A percentile compares a stretch with the other conserved stretches of the same genome.
Conservation (phyloP, 2,888 invertebrate species). For the Epistrophella euchroma region DNA sequence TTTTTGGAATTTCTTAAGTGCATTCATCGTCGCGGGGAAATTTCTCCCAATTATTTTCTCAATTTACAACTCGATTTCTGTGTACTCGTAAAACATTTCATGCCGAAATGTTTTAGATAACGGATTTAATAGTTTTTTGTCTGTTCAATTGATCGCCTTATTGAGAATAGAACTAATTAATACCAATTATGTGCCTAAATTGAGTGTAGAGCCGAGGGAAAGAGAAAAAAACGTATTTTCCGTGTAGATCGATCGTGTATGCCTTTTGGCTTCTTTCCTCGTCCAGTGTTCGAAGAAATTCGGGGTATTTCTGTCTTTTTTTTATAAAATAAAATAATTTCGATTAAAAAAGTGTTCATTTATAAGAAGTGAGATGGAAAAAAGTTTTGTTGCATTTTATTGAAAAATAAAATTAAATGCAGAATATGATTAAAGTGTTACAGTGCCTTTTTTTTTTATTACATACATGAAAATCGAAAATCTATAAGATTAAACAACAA, state of each 20-base stretch:
- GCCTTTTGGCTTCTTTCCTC: conserved; percentile 50
- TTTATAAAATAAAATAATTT: conserved; percentile 38
- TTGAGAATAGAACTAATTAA: conserved; percentile 67
- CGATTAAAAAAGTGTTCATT: conserved; percentile 29
- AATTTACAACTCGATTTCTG: conserved; percentile 27
- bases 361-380: conserved; percentile 25
- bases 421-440: conserved; percentile 3
- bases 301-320: conserved; percentile 36
- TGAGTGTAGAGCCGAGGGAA: conserved; percentile 49
- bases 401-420: background rate
- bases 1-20: conserved; percentile 26
- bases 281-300: conserved; percentile 39
- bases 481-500: conserved; percentile 4
- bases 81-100: conserved; percentile 13
- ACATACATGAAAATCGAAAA: background rate
- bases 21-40: conserved; percentile 42
- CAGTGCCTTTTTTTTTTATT: conserved; percentile 25
- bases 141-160: conserved; percentile 44
- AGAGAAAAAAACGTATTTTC: conserved; percentile 54
- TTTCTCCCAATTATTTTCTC: conserved; percentile 20
- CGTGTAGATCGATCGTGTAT: conserved; percentile 45
- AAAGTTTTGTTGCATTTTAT: conserved; percentile 29
- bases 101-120: conserved; percentile 31
- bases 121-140: conserved; percentile 16
- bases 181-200: conserved; percentile 75